phyloP scores from a whole-genome alignment of 2,888 invertebrate genomes.

The Eueremaeus valkanovi region DNA sequence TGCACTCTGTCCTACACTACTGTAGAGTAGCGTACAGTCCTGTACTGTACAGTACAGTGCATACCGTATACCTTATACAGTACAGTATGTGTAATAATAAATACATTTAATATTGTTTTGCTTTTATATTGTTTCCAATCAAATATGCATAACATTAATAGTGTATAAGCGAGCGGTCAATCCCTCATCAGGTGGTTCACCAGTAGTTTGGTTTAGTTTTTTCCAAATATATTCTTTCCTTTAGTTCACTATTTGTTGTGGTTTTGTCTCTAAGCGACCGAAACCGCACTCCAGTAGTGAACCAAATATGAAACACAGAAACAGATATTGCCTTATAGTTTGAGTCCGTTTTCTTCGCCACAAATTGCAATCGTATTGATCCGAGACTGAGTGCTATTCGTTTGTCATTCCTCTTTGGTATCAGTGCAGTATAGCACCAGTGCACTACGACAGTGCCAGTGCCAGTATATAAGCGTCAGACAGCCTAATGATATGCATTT shows the following conservation, averaged over 20 bases:
- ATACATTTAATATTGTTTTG: too few relatives aligned
- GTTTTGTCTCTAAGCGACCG: conserved; percentile 25
- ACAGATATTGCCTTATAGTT: not conserved
- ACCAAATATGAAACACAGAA: not conserved
- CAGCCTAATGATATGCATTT: not conserved
- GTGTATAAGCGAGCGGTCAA: not conserved
- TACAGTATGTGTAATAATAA: too few relatives aligned
- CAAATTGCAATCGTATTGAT: conserved; percentile 1
- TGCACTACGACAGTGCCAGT: not conserved
- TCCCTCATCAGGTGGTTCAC: conserved; percentile 11
- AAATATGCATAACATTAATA: not conserved
- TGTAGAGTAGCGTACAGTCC: too few relatives aligned
- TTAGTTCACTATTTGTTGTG: conserved; percentile 13
- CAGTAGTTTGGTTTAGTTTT: not conserved
- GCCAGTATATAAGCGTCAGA: not conserved
- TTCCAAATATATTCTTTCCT: not conserved
- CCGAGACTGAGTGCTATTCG: not conserved
- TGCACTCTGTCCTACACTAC: too few relatives aligned
- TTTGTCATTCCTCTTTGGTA: not conserved
- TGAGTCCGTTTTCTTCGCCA: not conserved
- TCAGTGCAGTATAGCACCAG: not conserved
- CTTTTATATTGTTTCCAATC: too few relatives aligned
- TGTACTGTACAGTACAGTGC: too few relatives aligned
- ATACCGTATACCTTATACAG: too few relatives aligned
- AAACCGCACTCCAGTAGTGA: not conserved